A percentile compares a stretch with the other conserved stretches of the same genome.
phyloP scores from a whole-genome alignment of 2,113 vertebrate genomes.

The Tragelaphus scriptus region DNA sequence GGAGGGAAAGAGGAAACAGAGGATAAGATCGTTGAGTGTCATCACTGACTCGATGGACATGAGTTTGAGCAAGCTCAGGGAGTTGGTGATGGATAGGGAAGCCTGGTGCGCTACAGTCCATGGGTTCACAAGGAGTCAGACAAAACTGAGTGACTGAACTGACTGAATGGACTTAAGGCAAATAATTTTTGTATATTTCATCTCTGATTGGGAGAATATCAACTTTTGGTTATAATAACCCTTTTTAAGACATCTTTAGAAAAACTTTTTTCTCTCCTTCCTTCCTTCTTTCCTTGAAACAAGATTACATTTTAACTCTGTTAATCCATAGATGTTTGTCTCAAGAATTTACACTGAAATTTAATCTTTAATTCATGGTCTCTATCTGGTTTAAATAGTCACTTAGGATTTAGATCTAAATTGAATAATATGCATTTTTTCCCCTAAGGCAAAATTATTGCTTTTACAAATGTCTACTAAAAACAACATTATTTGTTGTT shows the following conservation, averaged over 20 bases:
- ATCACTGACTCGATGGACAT: not conserved
- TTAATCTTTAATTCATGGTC: not conserved
- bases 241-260: not conserved
- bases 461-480: not conserved
- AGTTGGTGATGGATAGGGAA: not conserved
- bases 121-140: not conserved
- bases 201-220: not conserved
- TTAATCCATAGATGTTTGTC: not conserved
- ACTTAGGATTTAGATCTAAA: not conserved
- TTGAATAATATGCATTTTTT: not conserved
- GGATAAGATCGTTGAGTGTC: not conserved
- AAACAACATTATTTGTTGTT: not conserved
- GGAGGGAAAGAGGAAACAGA: not conserved
- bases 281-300: not conserved
- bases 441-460: not conserved
- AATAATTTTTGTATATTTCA: not conserved
- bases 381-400: not conserved
- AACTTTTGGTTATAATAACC: not conserved
- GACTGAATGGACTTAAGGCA: not conserved
- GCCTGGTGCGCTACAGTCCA: not conserved
- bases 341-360: conserved; percentile 3
- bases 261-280: not conserved
- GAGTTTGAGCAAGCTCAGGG: not conserved
- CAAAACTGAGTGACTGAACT: not conserved
- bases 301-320: not conserved